These are phyloP conservation scores for Elysia crispata DNA, from an alignment of 2,888 invertebrate genomes.

Conservation along the genomic window DNA sequence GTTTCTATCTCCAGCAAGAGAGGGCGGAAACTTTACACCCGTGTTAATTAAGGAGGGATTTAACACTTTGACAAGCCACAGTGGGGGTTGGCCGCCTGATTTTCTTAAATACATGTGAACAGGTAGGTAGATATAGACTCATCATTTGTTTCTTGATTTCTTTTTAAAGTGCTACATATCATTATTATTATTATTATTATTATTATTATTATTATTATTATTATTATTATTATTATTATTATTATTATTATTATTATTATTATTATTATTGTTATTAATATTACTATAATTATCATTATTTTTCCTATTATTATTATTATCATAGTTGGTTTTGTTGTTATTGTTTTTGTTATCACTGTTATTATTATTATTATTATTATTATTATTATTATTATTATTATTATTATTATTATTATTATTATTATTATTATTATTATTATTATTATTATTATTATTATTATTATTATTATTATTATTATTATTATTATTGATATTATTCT, in stretches of 20 bases:
- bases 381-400: background rate
- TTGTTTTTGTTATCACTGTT: background rate
- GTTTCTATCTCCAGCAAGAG: too few species aligned
- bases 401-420: background rate
- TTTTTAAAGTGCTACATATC: too few species aligned
- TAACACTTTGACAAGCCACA: too few species aligned
- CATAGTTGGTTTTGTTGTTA: background rate
- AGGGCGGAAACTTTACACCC: too few species aligned
- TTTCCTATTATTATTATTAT: background rate
- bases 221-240: background rate
- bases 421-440: background rate
- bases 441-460: background rate
- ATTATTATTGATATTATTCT: background rate
- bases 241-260: background rate
- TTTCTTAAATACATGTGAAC: too few species aligned
- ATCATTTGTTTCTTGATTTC: too few species aligned
- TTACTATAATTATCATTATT: background rate
- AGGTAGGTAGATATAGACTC: too few species aligned
- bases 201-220: background rate
- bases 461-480: background rate
- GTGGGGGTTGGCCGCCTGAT: too few species aligned
- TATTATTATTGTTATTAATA: background rate
- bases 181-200: conserved; percentile 9
- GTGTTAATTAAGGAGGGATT: too few species aligned
- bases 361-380: background rate